Evolutionary conservation across 2,113 vertebrate genomes (phyloP), one percentile per base, ranked within the genome.

Genomic region (Plecotus auritus): DNA sequence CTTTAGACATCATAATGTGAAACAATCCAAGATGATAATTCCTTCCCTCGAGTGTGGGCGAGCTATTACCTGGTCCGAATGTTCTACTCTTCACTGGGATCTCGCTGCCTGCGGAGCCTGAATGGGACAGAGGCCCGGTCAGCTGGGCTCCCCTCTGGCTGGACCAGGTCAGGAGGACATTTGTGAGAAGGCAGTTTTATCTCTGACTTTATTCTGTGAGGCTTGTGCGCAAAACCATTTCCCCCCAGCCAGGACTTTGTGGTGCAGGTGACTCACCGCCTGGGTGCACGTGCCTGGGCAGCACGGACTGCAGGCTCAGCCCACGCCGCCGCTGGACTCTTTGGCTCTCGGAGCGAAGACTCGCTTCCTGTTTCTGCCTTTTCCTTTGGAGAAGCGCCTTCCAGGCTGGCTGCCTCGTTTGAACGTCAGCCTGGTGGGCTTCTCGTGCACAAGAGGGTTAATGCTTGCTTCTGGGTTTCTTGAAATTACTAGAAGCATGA

Each of bases 231-330:
- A 2, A 73, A 42, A 9, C 56, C 1, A 0, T 20, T 70, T 9
- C 16, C 42, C 32, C 59, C 18, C 4, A 2, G 11, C 47, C 59
- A 0, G 9, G 70, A 51, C 3, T 11, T 5, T 2, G 22, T 3
- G 23, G 37, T 42, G 18, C 10, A 1, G 28, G 17, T 1, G 26
- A 1, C 4, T 2, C 7, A 5, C 61, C 72, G 1, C 54, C 28
- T 11, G 14, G 49, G 54, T 9, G 9, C 42, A 0, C 1, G 4
- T 7, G 30, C 7, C 28, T 2, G 26, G 54, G 16, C 28, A 5
- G 45, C n/a, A 23, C 0, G 3, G 9, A 0, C 45, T 0, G 6
- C 28, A 7, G 0, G 1, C 59, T n/a, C 45, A 8, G 49, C 67
- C 42, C 47, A 3, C 0, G 0, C 13, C 5, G 16, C n/a, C 0